These are phyloP conservation scores for Rhagoletis zephyria DNA, from an alignment of 1,140 invertebrate genomes.

Conservation along the genomic window DNA sequence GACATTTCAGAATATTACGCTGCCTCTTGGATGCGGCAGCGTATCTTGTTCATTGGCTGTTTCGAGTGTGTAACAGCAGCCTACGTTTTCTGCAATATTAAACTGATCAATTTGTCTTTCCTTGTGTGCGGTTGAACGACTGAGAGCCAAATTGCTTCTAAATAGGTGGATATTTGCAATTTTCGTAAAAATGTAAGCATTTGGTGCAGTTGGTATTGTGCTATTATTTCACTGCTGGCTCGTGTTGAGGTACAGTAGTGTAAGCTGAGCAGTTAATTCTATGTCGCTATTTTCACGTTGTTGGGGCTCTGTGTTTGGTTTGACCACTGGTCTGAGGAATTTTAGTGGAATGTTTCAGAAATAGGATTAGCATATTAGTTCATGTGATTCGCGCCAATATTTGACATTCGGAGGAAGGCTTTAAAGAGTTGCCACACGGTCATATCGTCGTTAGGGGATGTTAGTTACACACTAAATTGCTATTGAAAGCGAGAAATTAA, in stretches of 20 bases:
- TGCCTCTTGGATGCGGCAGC: background rate
- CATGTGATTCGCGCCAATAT: slow-evolving; percentile 30
- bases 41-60: slow-evolving; percentile 7
- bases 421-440: slow-evolving; percentile 40
- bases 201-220: background rate
- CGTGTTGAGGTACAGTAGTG: slow-evolving; percentile 18
- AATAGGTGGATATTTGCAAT: background rate
- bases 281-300: background rate
- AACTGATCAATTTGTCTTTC: background rate
- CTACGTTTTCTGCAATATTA: slow-evolving; percentile 24
- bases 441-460: slow-evolving; percentile 6
- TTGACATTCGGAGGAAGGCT: slow-evolving; percentile 1
- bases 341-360: background rate
- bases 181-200: slow-evolving; percentile 18
- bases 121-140: background rate
- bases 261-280: background rate
- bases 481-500: too few relatives aligned
- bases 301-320: too few relatives aligned
- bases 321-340: too few relatives aligned
- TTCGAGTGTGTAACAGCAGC: slow-evolving; percentile 38
- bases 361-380: background rate
- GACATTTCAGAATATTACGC: slow-evolving; percentile 5
- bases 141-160: background rate
- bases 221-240: background rate
- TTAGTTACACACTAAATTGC: background rate